Base-by-base conservation (phyloP, 2,113 vertebrate genomes). In the Gobiocypris rarus region DNA sequence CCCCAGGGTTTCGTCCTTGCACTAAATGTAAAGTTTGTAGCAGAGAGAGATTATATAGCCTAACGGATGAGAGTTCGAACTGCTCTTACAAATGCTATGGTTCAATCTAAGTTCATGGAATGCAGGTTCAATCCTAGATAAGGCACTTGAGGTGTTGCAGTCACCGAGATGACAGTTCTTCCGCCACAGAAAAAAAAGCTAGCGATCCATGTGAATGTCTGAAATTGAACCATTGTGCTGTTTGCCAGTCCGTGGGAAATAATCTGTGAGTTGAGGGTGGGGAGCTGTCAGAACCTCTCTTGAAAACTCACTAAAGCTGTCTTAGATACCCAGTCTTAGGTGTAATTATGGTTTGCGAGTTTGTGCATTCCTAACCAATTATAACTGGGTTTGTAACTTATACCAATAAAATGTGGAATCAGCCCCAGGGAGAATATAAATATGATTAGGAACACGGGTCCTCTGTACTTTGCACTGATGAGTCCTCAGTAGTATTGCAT, bases 41-140 rank as follows among this genome's bases (percentile, higher is more conserved):
- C 34, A 45, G 41, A 45, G 24, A 58, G 45, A n/a, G 15, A 77
- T 41, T 56, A 52, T 24, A 41, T 58, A n/a, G 34, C 19, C 76
- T 14, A 81, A 41, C 70, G 28, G 19, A 67, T 67, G 26, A 50
- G 28, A 81, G 48, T 70, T 70, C 1, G 4, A 67, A 13, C 79
- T 81, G 28, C 48, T 54, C 17, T 70, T 69, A 34, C 28, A 70
- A 81, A 50, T 5, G 9, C 48, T 41, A 28, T 1, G 78, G 79
- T 81, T 81, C 79, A 81, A n/a, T 81, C 22, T 48, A 34, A 81
- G 79, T 81, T 81, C 79, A 70, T 56, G 61, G 63, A 81, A 81
- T 70, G 63, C 48, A 70, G 48, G 61, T 70, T 81, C 79, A 67
- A 52, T 80, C 48, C 79, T 19, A 81, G 79, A 54, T 67, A 81